Conservation (phyloP, 2,888 invertebrate genomes). For the Margaritifera margaritifera region DNA sequence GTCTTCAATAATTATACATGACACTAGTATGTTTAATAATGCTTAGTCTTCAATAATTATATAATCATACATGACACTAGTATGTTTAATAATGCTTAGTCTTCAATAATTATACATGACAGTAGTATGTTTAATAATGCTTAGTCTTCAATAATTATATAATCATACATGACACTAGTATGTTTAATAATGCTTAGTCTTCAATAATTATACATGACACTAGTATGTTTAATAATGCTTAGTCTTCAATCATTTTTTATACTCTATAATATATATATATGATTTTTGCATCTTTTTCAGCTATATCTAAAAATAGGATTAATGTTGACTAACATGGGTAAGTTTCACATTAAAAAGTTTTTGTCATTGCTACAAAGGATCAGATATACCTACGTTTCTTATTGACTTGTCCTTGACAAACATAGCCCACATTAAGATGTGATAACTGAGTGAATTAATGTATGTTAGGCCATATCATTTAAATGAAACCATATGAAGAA, state of each 20-base stretch:
- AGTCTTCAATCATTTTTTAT: slow-evolving; percentile 1
- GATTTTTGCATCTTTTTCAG: slow-evolving; percentile 42
- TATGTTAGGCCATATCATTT: too few species aligned
- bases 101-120: neutral
- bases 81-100: neutral
- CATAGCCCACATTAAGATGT: neutral
- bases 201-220: neutral
- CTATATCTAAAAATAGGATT: slow-evolving; percentile 77
- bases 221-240: neutral
- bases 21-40: neutral
- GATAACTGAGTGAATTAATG: too few species aligned
- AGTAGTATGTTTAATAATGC: neutral
- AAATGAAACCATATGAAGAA: too few species aligned
- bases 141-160: too few species aligned
- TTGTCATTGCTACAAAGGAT: too few species aligned
- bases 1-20: neutral
- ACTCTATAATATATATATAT: neutral
- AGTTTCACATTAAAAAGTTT: slow-evolving; percentile 20
- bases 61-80: neutral
- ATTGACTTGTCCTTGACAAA: neutral
- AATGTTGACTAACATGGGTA: slow-evolving; percentile 84
- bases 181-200: neutral
- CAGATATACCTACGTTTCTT: too few species aligned
- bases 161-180: neutral
- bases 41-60: too few species aligned